Percentiles rank a stretch among this genome's conserved stretches.
These are phyloP conservation scores for Perizoma affinitatum DNA, from an alignment of 2,888 invertebrate species.

Conservation along the genomic window DNA sequence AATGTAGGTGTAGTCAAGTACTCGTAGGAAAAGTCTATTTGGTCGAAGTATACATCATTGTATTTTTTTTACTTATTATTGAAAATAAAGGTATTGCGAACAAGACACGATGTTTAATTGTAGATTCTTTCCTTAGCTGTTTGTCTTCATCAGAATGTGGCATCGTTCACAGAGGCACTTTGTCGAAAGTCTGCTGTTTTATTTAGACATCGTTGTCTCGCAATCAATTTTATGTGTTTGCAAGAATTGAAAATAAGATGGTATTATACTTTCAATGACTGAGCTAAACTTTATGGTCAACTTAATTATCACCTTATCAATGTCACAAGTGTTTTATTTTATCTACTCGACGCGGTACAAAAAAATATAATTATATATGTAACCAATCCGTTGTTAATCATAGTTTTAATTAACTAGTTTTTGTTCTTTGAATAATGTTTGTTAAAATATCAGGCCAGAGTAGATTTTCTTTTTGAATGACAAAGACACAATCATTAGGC, in stretches of 20 bases:
- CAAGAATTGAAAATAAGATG: background rate
- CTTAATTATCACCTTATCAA: conserved; percentile 13
- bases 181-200: background rate
- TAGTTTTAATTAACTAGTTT: too few species aligned
- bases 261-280: conserved; percentile 3
- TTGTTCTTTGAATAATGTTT: too few species aligned
- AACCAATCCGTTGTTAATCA: background rate
- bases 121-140: conserved; percentile 2
- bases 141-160: conserved; percentile 1
- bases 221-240: conserved; percentile 14
- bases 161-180: background rate
- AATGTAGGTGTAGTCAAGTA: background rate
- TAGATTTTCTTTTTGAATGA: too few species aligned
- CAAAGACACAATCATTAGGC: too few species aligned
- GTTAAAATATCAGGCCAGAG: too few species aligned
- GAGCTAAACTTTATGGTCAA: conserved; percentile 14
- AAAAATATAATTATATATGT: background rate
- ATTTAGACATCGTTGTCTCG: background rate
- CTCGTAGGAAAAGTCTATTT: conserved; percentile 4
- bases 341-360: conserved; percentile 3
- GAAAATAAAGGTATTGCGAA: conserved; percentile 76
- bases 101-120: conserved; percentile 57
- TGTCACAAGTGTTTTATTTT: conserved; percentile 13
- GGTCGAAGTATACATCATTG: conserved; percentile 59
- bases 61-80: conserved; percentile 79